Evolutionary conservation across 2,797 vertebrate genomes (phyloP).

Genomic region (Crenuchus spilurus): DNA sequence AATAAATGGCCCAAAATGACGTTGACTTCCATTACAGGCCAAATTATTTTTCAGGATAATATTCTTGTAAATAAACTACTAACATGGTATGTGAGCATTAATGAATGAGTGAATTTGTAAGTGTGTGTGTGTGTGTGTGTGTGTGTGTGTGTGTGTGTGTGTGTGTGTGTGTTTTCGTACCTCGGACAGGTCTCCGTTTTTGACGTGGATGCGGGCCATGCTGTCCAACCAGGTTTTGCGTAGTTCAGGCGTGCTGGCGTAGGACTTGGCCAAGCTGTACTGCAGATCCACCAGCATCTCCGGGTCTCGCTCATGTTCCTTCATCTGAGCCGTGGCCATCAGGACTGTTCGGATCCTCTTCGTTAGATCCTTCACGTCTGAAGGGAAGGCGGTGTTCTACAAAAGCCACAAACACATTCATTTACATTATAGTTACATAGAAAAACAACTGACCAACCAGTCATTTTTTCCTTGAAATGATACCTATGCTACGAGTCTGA

Average conservation of each 20-base stretch:
- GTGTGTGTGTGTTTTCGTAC: constrained; percentile 62
- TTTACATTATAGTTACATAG: neutral
- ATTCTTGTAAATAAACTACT: too few relatives aligned
- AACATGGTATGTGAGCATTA: neutral
- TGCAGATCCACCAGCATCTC: constrained; percentile 99
- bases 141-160: neutral
- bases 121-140: neutral
- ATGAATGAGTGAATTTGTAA: neutral
- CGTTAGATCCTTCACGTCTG: constrained; percentile 95
- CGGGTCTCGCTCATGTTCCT: constrained; percentile 94
- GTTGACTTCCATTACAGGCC: too few relatives aligned
- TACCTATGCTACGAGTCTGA: too few relatives aligned
- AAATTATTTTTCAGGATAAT: too few relatives aligned
- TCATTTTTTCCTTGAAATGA: neutral
- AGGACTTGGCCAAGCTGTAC: constrained; percentile 97
- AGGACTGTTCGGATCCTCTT: constrained; percentile 95
- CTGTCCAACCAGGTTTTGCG: constrained; percentile 98
- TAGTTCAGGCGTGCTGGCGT: constrained; percentile 95
- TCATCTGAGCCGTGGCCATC: constrained; percentile 99
- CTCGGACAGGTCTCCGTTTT: constrained; percentile 96
- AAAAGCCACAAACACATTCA: neutral
- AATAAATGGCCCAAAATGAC: too few relatives aligned
- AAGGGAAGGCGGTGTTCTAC: constrained; percentile 94
- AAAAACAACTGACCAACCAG: too few relatives aligned
- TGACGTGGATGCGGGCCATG: constrained; percentile 97